Evolutionary conservation across 1,140 invertebrate genomes (phyloP).

Genomic region (Stegodyphus mimosarum): DNA sequence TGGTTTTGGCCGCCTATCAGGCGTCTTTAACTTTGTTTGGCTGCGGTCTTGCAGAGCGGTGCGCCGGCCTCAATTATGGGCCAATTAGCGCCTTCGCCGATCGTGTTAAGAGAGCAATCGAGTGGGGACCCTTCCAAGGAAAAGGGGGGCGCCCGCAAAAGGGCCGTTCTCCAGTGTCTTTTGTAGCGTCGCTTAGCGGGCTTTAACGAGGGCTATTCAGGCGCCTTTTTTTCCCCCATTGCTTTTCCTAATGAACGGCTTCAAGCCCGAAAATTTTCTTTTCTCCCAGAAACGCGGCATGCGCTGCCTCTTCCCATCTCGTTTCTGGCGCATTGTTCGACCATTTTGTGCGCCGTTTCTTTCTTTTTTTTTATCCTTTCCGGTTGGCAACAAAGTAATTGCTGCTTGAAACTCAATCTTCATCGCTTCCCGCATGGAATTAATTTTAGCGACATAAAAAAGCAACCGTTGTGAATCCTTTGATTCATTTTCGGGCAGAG

Average conservation of each 20-base stretch:
- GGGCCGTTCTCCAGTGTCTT: not conserved
- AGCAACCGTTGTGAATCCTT: no score
- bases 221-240: not conserved
- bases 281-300: not conserved
- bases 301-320: constrained; percentile 1
- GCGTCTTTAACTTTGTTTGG: constrained; percentile 55
- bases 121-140: not conserved
- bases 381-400: constrained; percentile 27
- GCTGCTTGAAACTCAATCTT: not conserved
- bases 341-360: not conserved
- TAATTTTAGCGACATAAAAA: no score
- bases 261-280: not conserved
- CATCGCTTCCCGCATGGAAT: not conserved
- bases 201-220: constrained; percentile 54
- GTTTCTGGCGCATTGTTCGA: constrained; percentile 26
- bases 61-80: constrained; percentile 33
- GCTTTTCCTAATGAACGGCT: not conserved
- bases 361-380: not conserved
- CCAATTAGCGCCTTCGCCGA: constrained; percentile 45
- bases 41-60: constrained; percentile 7
- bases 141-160: not conserved
- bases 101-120: constrained; percentile 13
- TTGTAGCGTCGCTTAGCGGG: constrained; percentile 32
- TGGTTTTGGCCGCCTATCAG: constrained; percentile 55
- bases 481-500: no score